phyloP scores from a whole-genome alignment of 2,797 vertebrate genomes.

The Cirrhinus molitorella region DNA sequence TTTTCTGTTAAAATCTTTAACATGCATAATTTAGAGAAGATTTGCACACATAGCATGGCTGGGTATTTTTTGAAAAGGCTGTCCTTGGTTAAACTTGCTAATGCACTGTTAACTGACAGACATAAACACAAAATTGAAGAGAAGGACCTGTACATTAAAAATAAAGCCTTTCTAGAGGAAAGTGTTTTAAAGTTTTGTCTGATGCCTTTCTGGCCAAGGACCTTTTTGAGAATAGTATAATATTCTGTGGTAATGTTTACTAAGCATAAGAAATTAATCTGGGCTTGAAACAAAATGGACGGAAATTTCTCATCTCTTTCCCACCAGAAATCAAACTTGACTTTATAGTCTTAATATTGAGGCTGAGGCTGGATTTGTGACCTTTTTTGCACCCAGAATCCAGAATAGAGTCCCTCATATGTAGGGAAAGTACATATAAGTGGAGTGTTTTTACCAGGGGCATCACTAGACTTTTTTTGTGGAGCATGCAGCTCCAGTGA shows the following conservation, averaged over 20 bases:
- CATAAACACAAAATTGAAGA: background rate
- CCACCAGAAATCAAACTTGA: conserved; percentile 28
- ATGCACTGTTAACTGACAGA: conserved; percentile 19
- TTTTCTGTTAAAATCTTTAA: conserved; percentile 16
- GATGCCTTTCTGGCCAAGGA: background rate
- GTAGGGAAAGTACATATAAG: background rate
- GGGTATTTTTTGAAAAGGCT: conserved; percentile 1
- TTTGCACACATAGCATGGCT: background rate
- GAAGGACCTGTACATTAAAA: background rate
- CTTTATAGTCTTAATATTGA: conserved; percentile 43
- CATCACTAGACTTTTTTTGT: no score
- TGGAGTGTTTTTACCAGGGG: no score
- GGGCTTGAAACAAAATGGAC: background rate
- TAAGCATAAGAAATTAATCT: background rate
- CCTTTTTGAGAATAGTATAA: background rate
- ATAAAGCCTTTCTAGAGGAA: background rate
- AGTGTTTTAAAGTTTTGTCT: background rate
- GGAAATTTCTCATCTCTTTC: background rate
- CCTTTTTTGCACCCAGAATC: background rate
- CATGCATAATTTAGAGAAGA: conserved; percentile 41
- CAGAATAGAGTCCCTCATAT: conserved; percentile 19
- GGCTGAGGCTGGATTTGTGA: conserved; percentile 50
- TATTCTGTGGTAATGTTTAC: background rate
- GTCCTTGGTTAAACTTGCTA: conserved; percentile 5
- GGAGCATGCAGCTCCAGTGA: no score